phyloP scores from a whole-genome alignment of 2,113 vertebrate genomes.

The Sapajus apella region DNA sequence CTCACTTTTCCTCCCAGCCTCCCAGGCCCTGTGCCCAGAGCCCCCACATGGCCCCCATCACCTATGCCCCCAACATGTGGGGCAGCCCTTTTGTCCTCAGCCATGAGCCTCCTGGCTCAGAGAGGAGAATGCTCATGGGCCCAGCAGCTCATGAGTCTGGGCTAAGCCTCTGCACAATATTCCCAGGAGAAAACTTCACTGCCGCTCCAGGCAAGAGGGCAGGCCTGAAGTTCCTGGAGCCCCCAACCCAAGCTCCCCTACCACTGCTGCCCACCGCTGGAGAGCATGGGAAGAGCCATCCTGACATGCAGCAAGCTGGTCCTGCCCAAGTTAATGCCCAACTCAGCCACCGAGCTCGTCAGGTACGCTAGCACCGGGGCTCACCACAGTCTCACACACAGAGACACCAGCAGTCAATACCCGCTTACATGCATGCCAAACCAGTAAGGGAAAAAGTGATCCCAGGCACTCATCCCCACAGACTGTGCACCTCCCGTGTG shows the following conservation, averaged over 20 bases:
- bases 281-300: rapidly evolving
- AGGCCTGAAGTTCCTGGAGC: not conserved
- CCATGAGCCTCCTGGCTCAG: not conserved
- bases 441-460: rapidly evolving
- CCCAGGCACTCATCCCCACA: rapidly evolving
- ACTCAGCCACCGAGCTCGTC: not conserved
- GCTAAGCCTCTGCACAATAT: not conserved
- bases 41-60: not conserved
- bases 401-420: rapidly evolving
- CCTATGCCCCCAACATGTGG: rapidly evolving
- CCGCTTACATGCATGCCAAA: not conserved
- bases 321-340: too few species aligned
- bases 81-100: not conserved
- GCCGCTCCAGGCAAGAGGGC: not conserved
- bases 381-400: not conserved
- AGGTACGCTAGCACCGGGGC: not conserved
- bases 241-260: rapidly evolving
- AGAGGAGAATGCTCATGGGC: rapidly evolving
- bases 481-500: rapidly evolving
- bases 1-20: not conserved
- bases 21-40: not conserved
- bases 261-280: too few species aligned
- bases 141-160: not conserved
- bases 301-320: too few species aligned
- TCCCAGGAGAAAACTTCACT: too few species aligned